Evolutionary conservation across 2,888 invertebrate genomes (phyloP).

Genomic region (Emmelina monodactyla): DNA sequence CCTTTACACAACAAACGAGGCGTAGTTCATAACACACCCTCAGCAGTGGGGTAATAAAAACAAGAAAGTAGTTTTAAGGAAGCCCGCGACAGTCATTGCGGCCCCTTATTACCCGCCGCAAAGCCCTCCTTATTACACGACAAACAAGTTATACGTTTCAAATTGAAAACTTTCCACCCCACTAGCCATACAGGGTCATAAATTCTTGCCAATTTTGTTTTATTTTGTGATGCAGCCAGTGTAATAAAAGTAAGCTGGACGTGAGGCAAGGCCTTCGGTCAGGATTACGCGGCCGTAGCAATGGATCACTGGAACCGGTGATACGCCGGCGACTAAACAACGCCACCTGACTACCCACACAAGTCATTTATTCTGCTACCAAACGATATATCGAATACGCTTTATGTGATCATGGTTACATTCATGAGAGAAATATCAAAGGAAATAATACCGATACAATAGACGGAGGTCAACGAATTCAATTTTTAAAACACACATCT

Average conservation of each 20-base stretch:
- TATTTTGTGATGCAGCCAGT: conserved; percentile 62
- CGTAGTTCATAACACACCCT: conserved; percentile 37
- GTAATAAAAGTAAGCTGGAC: conserved; percentile 67
- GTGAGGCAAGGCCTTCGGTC: conserved; percentile 59
- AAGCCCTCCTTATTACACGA: conserved; percentile 60
- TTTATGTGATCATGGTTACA: not conserved
- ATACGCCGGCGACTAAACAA: conserved; percentile 54
- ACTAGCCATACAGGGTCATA: conserved; percentile 58
- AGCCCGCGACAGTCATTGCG: conserved; percentile 54
- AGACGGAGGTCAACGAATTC: no score
- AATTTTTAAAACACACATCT: no score
- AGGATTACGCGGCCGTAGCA: conserved; percentile 59
- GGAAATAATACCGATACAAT: no score
- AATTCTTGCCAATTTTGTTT: conserved; percentile 66
- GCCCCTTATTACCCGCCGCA: conserved; percentile 52
- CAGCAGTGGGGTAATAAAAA: conserved; percentile 59
- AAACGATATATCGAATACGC: not conserved
- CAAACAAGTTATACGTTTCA: conserved; percentile 66
- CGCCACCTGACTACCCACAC: conserved; percentile 39
- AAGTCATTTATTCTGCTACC: not conserved
- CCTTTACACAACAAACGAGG: no score
- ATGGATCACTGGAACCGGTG: conserved; percentile 57
- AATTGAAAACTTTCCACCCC: conserved; percentile 66
- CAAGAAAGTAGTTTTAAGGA: conserved; percentile 62
- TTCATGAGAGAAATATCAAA: no score